Percentiles rank a stretch among this genome's conserved stretches.
phyloP scores from a whole-genome alignment of 2,888 invertebrate species.

The Ligdia adustata region DNA sequence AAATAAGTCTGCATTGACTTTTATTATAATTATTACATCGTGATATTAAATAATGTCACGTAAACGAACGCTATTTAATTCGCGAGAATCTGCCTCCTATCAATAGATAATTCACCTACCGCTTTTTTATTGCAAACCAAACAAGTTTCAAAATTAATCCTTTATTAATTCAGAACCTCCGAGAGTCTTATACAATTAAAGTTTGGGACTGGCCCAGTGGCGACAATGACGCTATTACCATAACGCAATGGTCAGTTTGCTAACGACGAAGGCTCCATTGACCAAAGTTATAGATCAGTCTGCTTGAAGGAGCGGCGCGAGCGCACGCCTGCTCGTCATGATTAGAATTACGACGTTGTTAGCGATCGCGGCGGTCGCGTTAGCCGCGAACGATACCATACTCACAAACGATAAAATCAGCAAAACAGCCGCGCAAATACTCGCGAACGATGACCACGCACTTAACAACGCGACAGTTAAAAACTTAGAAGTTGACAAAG shows the following conservation, averaged over 20 bases:
- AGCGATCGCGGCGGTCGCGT: conserved; percentile 57
- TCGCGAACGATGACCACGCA: conserved; percentile 43
- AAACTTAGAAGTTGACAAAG: conserved; percentile 56
- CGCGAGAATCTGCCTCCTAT: no score
- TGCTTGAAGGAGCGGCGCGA: conserved; percentile 58
- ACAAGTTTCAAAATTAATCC: conserved; percentile 3
- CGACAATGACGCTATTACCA: conserved; percentile 55
- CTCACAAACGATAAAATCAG: conserved; percentile 43
- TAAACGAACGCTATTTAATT: no score
- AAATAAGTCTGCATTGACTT: no score
- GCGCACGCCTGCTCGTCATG: conserved; percentile 68
- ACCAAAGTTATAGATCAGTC: conserved; percentile 52
- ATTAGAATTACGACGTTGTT: conserved; percentile 53
- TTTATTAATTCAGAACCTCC: conserved; percentile 13
- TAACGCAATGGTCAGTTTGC: conserved; percentile 49
- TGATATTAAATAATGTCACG: no score
- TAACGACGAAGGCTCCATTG: conserved; percentile 43
- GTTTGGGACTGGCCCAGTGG: conserved; percentile 18
- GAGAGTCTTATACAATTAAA: conserved; percentile 16
- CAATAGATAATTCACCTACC: no score
- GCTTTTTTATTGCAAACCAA: no score
- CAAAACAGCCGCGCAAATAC: conserved; percentile 41
- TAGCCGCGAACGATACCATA: conserved; percentile 45
- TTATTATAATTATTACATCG: no score
- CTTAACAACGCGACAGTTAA: conserved; percentile 57